phyloP scores from a whole-genome alignment of 2,888 invertebrate genomes.

The Chymomyza amoena region DNA sequence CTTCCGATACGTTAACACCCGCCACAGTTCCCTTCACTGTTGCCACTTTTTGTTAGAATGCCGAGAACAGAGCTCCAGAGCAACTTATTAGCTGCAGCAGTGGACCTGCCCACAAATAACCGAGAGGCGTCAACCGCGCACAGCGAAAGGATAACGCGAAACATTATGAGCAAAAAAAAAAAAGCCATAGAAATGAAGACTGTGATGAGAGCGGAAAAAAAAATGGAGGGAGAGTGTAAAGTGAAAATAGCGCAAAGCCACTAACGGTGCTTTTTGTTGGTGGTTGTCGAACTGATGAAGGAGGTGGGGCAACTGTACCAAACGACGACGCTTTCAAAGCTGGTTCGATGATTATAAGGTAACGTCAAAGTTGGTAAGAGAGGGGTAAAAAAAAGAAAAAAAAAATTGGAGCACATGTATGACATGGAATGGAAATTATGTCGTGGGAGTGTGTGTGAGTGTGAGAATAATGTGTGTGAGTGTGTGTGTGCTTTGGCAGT shows the following conservation, averaged over 20 bases:
- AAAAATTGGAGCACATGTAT: conserved; percentile 25
- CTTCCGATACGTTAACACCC: background rate
- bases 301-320: conserved; percentile 4
- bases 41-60: conserved; percentile 19
- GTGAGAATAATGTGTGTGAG: background rate
- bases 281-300: conserved; percentile 12
- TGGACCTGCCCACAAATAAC: conserved; percentile 14
- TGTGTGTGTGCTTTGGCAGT: conserved; percentile 50
- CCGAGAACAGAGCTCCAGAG: background rate
- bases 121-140: conserved; percentile 6
- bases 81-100: background rate
- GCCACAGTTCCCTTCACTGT: conserved; percentile 21
- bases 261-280: conserved; percentile 50
- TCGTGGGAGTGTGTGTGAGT: conserved; percentile 1
- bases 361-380: conserved; percentile 34
- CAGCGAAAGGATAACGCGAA: conserved; percentile 2
- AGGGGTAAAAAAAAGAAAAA: too few relatives aligned
- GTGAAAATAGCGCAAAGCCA: conserved; percentile 47
- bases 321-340: background rate
- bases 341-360: conserved; percentile 64
- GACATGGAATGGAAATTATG: background rate
- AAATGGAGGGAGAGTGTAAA: background rate
- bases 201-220: conserved; percentile 16
- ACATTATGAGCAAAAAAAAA: conserved; percentile 14
- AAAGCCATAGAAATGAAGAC: background rate